Conservation (phyloP, 1,140 invertebrate genomes). For the Pseudomyrmex flavicornis region DNA sequence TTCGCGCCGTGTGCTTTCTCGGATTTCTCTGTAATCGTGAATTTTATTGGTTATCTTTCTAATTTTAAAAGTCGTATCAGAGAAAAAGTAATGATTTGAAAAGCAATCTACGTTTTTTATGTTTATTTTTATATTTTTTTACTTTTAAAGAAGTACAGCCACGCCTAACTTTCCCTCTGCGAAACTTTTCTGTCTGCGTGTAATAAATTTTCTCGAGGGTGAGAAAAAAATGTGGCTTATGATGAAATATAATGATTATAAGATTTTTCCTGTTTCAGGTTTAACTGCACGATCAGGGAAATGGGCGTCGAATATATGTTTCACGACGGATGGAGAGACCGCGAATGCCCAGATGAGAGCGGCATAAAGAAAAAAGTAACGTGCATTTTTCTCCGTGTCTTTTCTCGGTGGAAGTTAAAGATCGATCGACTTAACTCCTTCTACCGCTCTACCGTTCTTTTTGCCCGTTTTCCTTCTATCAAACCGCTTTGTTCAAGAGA, state of each 20-base stretch:
- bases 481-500: slow-evolving; percentile 51
- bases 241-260: not conserved
- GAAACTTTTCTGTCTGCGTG: too few relatives aligned
- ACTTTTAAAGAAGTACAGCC: slow-evolving; percentile 5
- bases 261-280: not conserved
- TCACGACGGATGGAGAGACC: slow-evolving; percentile 6
- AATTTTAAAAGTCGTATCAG: slow-evolving; percentile 4
- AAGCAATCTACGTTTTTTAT: too few relatives aligned
- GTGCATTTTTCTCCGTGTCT: slow-evolving; percentile 21
- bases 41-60: not conserved
- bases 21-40: not conserved
- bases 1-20: not conserved
- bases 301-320: not conserved
- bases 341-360: not conserved
- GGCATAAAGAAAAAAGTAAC: slow-evolving; percentile 32
- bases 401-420: slow-evolving; percentile 36
- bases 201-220: too few relatives aligned
- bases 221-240: not conserved
- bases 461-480: not conserved
- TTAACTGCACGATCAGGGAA: slow-evolving; percentile 8
- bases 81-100: too few relatives aligned
- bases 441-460: slow-evolving; percentile 10
- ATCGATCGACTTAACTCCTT: slow-evolving; percentile 65
- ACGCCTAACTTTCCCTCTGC: too few relatives aligned
- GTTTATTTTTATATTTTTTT: not conserved